These are phyloP conservation scores for Bursaphelenchus mucronatus DNA, from an alignment of 1,140 invertebrate species.

Conservation along the genomic window DNA sequence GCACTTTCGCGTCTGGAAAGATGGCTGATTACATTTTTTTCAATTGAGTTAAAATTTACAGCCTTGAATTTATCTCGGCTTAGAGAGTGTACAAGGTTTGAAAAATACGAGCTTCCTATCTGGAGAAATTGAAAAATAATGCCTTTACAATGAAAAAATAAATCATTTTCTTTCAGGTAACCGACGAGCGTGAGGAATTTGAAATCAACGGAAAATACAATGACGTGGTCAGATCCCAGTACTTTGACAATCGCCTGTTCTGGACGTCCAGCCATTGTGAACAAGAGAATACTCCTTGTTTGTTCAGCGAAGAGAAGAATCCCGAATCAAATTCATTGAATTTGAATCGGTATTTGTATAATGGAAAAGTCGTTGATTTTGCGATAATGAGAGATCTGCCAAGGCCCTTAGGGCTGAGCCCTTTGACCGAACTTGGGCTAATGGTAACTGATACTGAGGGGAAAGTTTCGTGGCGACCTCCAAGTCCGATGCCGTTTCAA, in stretches of 20 bases:
- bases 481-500: conserved; percentile 42
- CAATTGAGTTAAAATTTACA: too few species aligned
- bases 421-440: conserved; percentile 40
- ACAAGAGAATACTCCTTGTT: conserved; percentile 27
- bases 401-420: conserved; percentile 26
- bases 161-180: too few species aligned
- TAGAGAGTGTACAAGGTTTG: too few species aligned
- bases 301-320: conserved; percentile 17
- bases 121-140: too few species aligned
- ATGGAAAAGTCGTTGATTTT: conserved; percentile 34
- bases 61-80: too few species aligned
- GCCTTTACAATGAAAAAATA: too few species aligned
- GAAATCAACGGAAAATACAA: conserved; percentile 35
- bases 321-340: conserved; percentile 11
- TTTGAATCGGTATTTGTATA: conserved; percentile 13
- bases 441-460: conserved; percentile 34
- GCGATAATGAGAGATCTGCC: conserved; percentile 32
- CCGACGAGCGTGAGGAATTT: conserved; percentile 37
- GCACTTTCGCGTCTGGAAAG: too few species aligned
- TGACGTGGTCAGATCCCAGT: conserved; percentile 30
- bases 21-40: too few species aligned
- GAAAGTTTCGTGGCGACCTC: conserved; percentile 46
- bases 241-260: conserved; percentile 39
- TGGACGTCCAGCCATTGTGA: conserved; percentile 47
- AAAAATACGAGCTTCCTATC: too few species aligned